Evolutionary conservation across 2,888 invertebrate genomes (phyloP).

Genomic region (Sinohyriopsis cumingii): DNA sequence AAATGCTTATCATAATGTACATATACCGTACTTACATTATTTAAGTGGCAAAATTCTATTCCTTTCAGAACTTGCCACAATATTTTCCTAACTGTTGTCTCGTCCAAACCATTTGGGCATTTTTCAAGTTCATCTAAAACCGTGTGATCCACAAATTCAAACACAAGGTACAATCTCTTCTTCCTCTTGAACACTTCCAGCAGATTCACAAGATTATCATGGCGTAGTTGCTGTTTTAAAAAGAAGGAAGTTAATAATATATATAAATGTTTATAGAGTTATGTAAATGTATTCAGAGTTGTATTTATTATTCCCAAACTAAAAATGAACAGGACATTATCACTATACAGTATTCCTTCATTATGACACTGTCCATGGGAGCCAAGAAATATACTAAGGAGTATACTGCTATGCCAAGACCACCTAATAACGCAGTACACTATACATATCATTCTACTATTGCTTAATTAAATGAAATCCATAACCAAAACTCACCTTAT

Average conservation of each 20-base stretch:
- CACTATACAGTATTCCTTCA: no score
- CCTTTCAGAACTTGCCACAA: conserved; percentile 84
- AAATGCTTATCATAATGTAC: no score
- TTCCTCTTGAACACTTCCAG: conserved; percentile 90
- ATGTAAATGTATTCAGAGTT: neutral
- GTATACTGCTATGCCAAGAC: no score
- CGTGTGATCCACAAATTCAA: conserved; percentile 90
- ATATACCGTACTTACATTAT: conserved; percentile 79
- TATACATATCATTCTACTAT: no score
- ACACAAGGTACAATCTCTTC: conserved; percentile 88
- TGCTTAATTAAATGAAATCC: no score
- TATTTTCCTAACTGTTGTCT: conserved; percentile 82
- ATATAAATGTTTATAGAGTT: neutral
- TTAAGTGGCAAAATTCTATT: conserved; percentile 83
- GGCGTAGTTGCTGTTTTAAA: conserved; percentile 82
- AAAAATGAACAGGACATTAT: neutral
- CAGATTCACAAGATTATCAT: conserved; percentile 90
- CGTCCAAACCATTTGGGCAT: conserved; percentile 81
- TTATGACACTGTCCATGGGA: neutral
- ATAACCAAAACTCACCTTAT: no score
- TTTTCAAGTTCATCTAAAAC: conserved; percentile 88
- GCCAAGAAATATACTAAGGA: no score
- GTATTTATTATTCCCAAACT: conserved; percentile 2
- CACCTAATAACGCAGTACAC: no score
- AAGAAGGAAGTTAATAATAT: neutral